Evolutionary conservation across 2,888 invertebrate species (phyloP), one percentile per base, ranked within the genome.

Genomic region (Allophyes oxyacanthae): DNA sequence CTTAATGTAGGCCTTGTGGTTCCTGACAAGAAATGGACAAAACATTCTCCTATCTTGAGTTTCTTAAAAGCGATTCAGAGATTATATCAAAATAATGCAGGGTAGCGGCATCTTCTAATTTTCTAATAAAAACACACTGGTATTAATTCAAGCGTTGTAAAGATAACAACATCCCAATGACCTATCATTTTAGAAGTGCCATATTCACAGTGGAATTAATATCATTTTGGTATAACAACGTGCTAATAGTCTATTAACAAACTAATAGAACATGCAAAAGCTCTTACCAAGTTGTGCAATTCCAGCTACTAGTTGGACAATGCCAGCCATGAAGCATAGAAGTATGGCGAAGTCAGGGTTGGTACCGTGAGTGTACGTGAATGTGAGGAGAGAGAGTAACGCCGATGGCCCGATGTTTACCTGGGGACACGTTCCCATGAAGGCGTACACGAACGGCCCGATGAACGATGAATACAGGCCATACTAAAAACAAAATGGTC

Each of bases 391-490:
- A 0, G 97, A 97, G 81, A 97, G 94, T 32, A 97, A 94, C 13
- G 98, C 97, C 0, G 97, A 97, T 1, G 97, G 97, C 0, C 93
- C 93, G 9, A 92, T 90, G 85, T 95, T 96, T 64, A 96, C 94
- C 84, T 96, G 96, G 4, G 95, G 95, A 59, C 95, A 95, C 3
- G 97, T 97, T 0, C 97, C 97, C 85, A 97, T 95, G n/a, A 97
- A 63, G 13, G 95, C 95, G 89, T 98, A 98, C 11, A 97, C 94
- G 76, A 97, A 96, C 58, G 97, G 96, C 5, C 97, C 97, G 78
- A 95, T 95, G 74, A 97, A 96, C 0, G 97, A 96, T 0, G 97
- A 96, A 89, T 98, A 98, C n/a, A 98, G 92, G 0, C 98, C 98
- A 91, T 96, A 97, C 96, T 98, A 95, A 41, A 86, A 88, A 58